Evolutionary conservation across 2,888 invertebrate species (phyloP).

Genomic region (Torymus tubicola): DNA sequence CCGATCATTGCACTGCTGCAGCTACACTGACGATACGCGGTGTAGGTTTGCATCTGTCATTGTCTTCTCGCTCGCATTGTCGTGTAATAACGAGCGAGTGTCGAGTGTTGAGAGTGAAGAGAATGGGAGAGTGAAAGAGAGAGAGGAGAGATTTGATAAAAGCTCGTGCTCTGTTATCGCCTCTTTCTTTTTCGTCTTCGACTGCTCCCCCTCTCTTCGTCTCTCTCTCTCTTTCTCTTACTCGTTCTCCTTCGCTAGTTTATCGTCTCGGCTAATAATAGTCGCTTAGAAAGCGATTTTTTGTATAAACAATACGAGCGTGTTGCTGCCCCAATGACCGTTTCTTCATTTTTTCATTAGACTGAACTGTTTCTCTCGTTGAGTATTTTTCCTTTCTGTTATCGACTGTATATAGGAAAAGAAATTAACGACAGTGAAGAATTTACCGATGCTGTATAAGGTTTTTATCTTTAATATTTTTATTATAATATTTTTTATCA

Average conservation of each 20-base stretch:
- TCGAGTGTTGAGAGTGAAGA: conserved; percentile 1
- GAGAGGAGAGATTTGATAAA: conserved; percentile 42
- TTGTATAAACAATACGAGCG: conserved; percentile 13
- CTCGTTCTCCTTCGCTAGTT: not conserved
- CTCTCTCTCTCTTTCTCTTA: conserved; percentile 14
- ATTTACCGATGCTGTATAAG: not conserved
- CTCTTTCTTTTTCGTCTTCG: conserved; percentile 1
- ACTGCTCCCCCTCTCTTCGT: too few species aligned
- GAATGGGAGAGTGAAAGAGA: too few species aligned
- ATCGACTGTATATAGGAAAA: too few species aligned
- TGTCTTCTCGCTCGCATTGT: conserved; percentile 23
- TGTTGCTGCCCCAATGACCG: conserved; percentile 25
- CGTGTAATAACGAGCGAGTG: conserved; percentile 36
- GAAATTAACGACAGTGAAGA: not conserved
- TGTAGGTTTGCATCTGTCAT: conserved; percentile 7
- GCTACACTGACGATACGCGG: not conserved
- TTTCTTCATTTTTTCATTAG: conserved; percentile 13
- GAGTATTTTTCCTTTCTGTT: too few species aligned
- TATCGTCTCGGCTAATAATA: conserved; percentile 51
- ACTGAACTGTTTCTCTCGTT: not conserved
- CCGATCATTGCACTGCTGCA: not conserved
- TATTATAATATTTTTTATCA: too few species aligned
- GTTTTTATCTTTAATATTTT: too few species aligned
- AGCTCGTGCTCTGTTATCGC: conserved; percentile 28
- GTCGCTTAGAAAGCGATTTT: conserved; percentile 36